Percentiles rank a stretch among this genome's conserved stretches.
Conservation (phyloP, 2,797 vertebrate genomes). For the Pagetopsis macropterus region DNA sequence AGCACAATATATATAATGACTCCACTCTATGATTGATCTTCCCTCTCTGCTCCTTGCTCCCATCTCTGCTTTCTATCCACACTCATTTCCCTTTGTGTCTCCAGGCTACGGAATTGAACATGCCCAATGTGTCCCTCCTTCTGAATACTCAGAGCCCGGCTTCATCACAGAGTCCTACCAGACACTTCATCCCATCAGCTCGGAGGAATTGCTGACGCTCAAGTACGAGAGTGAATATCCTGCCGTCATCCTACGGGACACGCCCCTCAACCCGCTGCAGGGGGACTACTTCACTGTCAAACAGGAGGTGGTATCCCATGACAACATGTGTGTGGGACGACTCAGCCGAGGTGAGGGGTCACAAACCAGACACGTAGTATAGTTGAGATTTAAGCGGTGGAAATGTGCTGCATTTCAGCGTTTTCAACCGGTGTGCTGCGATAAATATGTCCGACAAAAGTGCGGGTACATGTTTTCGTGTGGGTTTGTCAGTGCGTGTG, state of each 20-base stretch:
- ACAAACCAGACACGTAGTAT: not conserved
- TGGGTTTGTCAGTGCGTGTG: constrained; percentile 25
- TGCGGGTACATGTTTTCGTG: too few relatives aligned
- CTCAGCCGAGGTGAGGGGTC: constrained; percentile 92
- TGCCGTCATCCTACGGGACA: constrained; percentile 91
- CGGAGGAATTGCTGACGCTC: constrained; percentile 96
- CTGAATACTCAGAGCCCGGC: constrained; percentile 98
- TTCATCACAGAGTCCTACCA: constrained; percentile 99
- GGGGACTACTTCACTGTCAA: constrained; percentile 95
- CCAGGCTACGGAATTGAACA: constrained; percentile 97
- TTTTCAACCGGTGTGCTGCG: not conserved
- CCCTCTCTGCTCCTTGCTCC: constrained; percentile 28
- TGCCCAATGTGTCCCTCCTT: constrained; percentile 98
- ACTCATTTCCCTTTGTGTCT: constrained; percentile 46
- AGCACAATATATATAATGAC: constrained; percentile 40
- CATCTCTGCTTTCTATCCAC: constrained; percentile 39
- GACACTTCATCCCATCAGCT: constrained; percentile 98
- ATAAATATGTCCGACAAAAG: constrained; percentile 3
- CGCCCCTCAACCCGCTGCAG: constrained; percentile 90
- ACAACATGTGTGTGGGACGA: constrained; percentile 99
- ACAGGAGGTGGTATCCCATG: constrained; percentile 96
- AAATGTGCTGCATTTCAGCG: not conserved
- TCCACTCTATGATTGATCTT: constrained; percentile 36
- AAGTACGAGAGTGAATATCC: constrained; percentile 97
- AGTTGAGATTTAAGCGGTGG: not conserved